Conservation (phyloP, 2,797 vertebrate genomes). For the Microtus agrestis region DNA sequence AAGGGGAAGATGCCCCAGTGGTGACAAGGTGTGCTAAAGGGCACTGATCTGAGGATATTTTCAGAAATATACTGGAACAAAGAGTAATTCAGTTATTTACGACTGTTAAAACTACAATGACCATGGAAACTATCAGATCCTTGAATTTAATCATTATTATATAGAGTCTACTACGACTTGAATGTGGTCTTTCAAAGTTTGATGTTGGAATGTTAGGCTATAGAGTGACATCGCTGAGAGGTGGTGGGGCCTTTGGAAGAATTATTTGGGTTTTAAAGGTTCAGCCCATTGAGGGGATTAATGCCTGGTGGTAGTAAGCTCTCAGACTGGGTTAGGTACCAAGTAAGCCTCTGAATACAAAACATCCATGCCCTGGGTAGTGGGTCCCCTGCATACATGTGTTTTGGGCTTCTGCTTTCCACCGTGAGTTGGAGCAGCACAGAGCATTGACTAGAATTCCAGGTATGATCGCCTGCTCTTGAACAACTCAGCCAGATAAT, state of each 20-base stretch:
- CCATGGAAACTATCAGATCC: background rate
- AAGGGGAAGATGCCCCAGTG: background rate
- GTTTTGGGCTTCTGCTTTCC: background rate
- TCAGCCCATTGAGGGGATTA: background rate
- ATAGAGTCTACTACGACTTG: background rate
- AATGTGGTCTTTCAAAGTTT: background rate
- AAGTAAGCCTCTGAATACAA: background rate
- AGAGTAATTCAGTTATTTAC: background rate
- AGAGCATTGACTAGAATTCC: background rate
- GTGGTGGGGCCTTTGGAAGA: too few relatives aligned
- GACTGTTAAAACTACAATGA: background rate
- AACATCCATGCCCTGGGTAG: background rate
- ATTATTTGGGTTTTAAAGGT: background rate
- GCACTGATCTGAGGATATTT: background rate
- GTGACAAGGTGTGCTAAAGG: background rate
- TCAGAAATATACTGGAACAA: background rate
- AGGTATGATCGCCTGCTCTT: fast-evolving
- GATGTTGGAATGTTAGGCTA: background rate
- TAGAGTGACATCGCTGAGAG: too few relatives aligned
- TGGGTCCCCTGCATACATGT: background rate
- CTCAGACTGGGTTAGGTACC: background rate
- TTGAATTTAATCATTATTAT: background rate
- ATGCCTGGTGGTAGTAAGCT: background rate
- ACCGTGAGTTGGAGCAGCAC: background rate
- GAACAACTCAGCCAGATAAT: background rate